These are phyloP conservation scores for Crossocerus cetratus DNA, from an alignment of 2,888 invertebrate genomes.

Conservation along the genomic window DNA sequence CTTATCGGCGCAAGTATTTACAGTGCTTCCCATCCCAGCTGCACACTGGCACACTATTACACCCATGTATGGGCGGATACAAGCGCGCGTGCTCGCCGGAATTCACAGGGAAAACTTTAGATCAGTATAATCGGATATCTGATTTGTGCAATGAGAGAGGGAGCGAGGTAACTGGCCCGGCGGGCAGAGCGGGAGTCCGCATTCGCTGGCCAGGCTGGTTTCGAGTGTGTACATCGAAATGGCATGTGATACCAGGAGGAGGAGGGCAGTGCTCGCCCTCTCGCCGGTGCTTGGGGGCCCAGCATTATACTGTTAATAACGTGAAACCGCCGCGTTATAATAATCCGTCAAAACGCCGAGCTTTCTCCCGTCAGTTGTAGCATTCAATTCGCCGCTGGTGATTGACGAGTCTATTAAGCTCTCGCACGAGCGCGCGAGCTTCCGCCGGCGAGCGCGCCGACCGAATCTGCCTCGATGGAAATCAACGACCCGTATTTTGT, in stretches of 20 bases:
- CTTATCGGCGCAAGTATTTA: too few relatives aligned
- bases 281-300: background rate
- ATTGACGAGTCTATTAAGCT: slow-evolving; percentile 64
- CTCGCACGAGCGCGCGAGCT: slow-evolving; percentile 1
- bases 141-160: slow-evolving; percentile 16
- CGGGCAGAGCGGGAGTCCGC: slow-evolving; percentile 9
- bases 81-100: background rate
- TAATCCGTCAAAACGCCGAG: slow-evolving; percentile 61
- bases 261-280: too few relatives aligned
- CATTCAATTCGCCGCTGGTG: slow-evolving; percentile 53
- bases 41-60: too few relatives aligned
- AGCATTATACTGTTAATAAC: slow-evolving; percentile 60
- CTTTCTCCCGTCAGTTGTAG: slow-evolving; percentile 53
- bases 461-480: slow-evolving; percentile 51
- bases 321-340: slow-evolving; percentile 62
- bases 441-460: slow-evolving; percentile 24
- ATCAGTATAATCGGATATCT: slow-evolving; percentile 38
- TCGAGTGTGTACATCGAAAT: slow-evolving; percentile 47
- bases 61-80: too few relatives aligned
- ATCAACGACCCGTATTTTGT: slow-evolving; percentile 54
- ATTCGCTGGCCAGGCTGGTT: slow-evolving; percentile 27
- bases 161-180: too few relatives aligned
- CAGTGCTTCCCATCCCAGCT: too few relatives aligned
- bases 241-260: slow-evolving; percentile 44
- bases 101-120: slow-evolving; percentile 30